Evolutionary conservation across 2,888 invertebrate genomes (phyloP), one percentile per base, ranked within the genome.

Genomic region (Rhopalosiphum nymphaeae): DNA sequence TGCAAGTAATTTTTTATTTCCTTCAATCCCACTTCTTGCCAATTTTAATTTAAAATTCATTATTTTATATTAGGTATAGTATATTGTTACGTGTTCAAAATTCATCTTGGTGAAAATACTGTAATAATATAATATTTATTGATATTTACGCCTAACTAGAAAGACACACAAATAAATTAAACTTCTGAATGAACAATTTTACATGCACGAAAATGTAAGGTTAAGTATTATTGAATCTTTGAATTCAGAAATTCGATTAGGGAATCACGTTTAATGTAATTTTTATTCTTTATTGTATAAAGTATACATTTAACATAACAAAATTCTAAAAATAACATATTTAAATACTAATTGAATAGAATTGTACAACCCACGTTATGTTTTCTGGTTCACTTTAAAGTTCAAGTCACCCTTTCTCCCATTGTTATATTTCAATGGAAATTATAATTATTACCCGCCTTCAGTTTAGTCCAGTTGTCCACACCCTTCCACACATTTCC

Each of bases 401-500:
- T 78, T 78, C 36, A 9, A 93, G n/a, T 89, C 44, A 89, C 89
- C 93, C 89, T 92, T 92, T 86, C 87, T 92, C 57, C 89, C 89
- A 93, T 89, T 78, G 84, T 78, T 56, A 84, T 36, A 93, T 93
- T 84, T 57, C 36, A 93, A 93, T 93, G 57, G 85, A 49, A 61
- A 87, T 91, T 44, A 91, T 85, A 89, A 78, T 89, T 84, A 89
- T 85, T 61, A 46, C 46, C 46, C 61, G 57, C 57, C 86, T 61
- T 57, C 85, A 44, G 26, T 56, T 46, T 46, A 49, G 86, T 86
- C 46, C 49, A 13, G 85, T 67, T 49, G 57, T 44, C 85, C 94
- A 67, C 91, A 86, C 94, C 91, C 91, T 91, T 44, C 46, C 42
- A 42, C 25, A 87, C 94, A 94, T 94, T 94, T 94, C 67, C 49